phyloP scores from a whole-genome alignment of 2,797 vertebrate species.

The Monodelphis domestica region DNA sequence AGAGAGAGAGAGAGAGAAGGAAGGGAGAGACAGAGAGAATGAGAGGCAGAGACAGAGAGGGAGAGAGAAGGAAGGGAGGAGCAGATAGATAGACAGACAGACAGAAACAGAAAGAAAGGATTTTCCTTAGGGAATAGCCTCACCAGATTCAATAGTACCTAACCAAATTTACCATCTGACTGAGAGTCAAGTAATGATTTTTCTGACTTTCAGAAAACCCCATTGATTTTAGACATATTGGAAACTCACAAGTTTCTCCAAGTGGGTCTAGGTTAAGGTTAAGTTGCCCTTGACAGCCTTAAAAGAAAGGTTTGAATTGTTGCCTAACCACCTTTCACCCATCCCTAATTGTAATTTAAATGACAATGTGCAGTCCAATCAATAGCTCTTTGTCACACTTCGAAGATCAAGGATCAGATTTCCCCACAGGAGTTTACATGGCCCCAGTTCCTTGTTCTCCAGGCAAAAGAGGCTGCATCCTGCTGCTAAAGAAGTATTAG shows the following conservation, averaged over 20 bases:
- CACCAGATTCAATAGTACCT: constrained; percentile 70
- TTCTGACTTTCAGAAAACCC: constrained; percentile 81
- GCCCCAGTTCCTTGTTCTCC: constrained; percentile 83
- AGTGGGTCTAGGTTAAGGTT: constrained; percentile 87
- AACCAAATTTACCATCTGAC: constrained; percentile 65
- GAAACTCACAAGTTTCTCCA: constrained; percentile 83
- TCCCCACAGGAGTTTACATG: constrained; percentile 88
- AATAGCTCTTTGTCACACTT: constrained; percentile 95
- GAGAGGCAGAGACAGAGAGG: too few relatives aligned
- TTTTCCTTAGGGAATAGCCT: constrained; percentile 64
- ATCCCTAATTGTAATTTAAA: constrained; percentile 97
- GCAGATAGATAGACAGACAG: background rate
- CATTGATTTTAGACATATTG: constrained; percentile 80
- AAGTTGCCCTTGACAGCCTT: constrained; percentile 87
- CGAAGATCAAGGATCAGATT: constrained; percentile 94
- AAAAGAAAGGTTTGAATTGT: constrained; percentile 85
- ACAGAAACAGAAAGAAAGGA: background rate
- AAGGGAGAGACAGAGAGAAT: too few relatives aligned
- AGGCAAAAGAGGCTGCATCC: constrained; percentile 80
- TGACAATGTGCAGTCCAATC: constrained; percentile 95
- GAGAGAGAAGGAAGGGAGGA: too few relatives aligned
- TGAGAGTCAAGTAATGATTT: constrained; percentile 69
- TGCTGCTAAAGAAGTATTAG: constrained; percentile 79
- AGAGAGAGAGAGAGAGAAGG: too few relatives aligned
- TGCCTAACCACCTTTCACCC: constrained; percentile 93